Percentiles rank a stretch among this genome's conserved stretches.
phyloP scores from a whole-genome alignment of 2,113 vertebrate genomes.

The Silurus meridionalis region DNA sequence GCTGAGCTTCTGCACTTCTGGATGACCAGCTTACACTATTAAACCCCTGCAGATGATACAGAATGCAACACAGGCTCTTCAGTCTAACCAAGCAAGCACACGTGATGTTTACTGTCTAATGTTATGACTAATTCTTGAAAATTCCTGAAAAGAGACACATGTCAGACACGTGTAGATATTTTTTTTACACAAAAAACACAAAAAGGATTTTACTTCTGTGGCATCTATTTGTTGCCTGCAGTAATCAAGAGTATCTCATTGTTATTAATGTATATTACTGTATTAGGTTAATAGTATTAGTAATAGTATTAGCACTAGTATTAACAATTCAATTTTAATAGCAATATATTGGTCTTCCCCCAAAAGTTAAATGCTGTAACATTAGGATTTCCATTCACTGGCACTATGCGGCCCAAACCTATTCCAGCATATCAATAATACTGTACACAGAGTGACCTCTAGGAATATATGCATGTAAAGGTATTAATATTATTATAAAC shows the following conservation, averaged over 20 bases:
- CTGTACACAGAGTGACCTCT: too few relatives aligned
- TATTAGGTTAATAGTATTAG: background rate
- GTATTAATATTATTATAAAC: too few relatives aligned
- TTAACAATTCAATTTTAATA: background rate
- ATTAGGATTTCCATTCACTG: too few relatives aligned
- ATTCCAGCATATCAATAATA: too few relatives aligned
- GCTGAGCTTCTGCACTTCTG: background rate
- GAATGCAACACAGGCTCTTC: conserved; percentile 1
- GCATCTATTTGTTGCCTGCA: background rate
- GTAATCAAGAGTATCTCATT: background rate
- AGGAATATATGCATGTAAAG: too few relatives aligned
- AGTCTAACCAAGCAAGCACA: background rate
- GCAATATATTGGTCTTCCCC: background rate
- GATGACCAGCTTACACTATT: background rate
- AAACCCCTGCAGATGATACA: background rate
- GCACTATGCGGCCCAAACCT: too few relatives aligned
- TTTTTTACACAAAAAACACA: too few relatives aligned
- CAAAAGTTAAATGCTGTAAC: too few relatives aligned
- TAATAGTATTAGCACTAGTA: background rate
- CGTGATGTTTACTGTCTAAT: too few relatives aligned
- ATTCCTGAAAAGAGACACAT: background rate
- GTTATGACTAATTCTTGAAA: background rate
- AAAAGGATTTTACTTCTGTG: background rate
- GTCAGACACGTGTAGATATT: background rate
- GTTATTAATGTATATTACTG: background rate